phyloP scores from a whole-genome alignment of 2,888 invertebrate genomes.

The Acleris holmiana region DNA sequence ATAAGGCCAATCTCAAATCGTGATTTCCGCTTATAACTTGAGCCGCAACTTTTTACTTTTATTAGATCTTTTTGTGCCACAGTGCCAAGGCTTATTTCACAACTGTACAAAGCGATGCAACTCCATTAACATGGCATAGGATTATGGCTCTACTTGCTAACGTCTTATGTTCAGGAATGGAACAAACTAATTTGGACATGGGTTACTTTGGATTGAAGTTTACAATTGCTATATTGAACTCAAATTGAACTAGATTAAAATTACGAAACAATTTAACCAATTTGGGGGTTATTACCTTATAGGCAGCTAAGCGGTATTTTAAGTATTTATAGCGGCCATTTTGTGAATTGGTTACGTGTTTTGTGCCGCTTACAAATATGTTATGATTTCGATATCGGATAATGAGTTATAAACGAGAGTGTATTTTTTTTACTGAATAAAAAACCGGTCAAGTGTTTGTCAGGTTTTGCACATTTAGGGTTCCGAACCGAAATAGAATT shows the following conservation, averaged over 20 bases:
- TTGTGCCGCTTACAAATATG: no score
- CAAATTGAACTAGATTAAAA: conserved; percentile 25
- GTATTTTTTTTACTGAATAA: no score
- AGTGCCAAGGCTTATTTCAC: conserved; percentile 36
- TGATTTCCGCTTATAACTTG: conserved; percentile 5
- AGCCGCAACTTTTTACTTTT: conserved; percentile 23
- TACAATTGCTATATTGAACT: conserved; percentile 18
- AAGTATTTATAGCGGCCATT: neutral
- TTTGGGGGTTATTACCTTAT: conserved; percentile 24
- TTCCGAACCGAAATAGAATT: no score
- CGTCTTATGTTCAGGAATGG: no score
- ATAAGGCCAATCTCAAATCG: neutral
- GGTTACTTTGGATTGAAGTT: neutral
- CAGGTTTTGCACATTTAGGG: no score
- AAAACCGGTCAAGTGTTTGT: no score
- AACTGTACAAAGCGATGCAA: neutral
- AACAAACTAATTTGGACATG: no score
- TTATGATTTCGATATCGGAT: no score
- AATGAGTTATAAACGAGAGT: no score
- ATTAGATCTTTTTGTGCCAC: conserved; percentile 24
- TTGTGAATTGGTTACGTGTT: neutral
- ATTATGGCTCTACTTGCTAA: no score
- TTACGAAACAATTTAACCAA: conserved; percentile 32
- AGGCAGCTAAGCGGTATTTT: conserved; percentile 16
- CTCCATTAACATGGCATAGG: no score